Base-by-base conservation (phyloP, 2,113 vertebrate species). In the Caracal caracal region DNA sequence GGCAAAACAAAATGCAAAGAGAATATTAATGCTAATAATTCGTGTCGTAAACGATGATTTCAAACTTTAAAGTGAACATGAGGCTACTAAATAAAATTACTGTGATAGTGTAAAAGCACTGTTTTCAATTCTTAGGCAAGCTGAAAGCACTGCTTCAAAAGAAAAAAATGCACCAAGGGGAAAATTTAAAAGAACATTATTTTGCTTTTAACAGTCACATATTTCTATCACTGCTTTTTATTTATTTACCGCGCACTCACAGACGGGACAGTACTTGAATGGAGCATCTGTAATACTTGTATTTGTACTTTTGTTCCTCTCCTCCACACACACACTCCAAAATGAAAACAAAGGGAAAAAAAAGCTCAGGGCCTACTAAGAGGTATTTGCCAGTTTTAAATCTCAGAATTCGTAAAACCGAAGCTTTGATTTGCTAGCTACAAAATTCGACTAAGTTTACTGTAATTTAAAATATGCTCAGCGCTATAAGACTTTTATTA, bases 321-420 rank as follows among this genome's bases (percentile, higher is more conserved):
- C 10, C 26, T 26, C 53, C 43, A 53, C 10, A 53, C 33, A 65
- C 30, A 68, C 22, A 47, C 22, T 51, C 40, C 71, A 93, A 85
- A 93, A 56, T 51, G n/a, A 91, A 84, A 96, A 70, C 56, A 37
- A 40, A 84, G 51, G 26, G 26, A 8, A 51, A 65, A 47, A 95
- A 93, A 87, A 66, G 35, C 47, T 35, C 80, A 96, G 28, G 53
- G 43, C 43, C 93, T 76, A 10, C 1, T 5, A 92, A 88, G 28
- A 92, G 37, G n/a, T 81, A 51, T 59, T 28, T 30, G 16, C 26
- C n/a, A 49, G 35, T 94, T 96, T 95, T 65, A 65, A 96, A 94
- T 96, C 86, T 88, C 73, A 92, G 78, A 96, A 95, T 97, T 97
- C 95, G 88, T 96, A 95, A 95, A 96, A 96, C 24, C 88, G 94